Evolutionary conservation across 2,113 vertebrate genomes (phyloP).

Genomic region (Cavia porcellus): DNA sequence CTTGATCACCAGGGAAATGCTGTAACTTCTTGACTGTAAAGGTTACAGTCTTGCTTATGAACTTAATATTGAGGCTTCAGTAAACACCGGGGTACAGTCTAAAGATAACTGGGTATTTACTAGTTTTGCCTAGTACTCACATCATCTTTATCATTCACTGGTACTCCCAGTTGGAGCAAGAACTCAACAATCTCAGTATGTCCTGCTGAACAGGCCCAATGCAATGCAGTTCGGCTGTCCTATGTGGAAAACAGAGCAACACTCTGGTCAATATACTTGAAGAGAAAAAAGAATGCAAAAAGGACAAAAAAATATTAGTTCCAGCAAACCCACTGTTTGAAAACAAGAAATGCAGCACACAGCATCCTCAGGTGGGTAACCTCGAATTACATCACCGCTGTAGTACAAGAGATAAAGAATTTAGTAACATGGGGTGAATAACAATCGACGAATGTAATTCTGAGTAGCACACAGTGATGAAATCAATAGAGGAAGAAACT

Average conservation of each 20-base stretch:
- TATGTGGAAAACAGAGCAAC: constrained; percentile 76
- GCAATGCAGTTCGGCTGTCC: constrained; percentile 94
- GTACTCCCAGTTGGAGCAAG: constrained; percentile 92
- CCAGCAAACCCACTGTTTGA: constrained; percentile 6
- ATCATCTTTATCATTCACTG: constrained; percentile 95
- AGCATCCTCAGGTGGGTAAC: constrained; percentile 67
- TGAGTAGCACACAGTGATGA: background rate
- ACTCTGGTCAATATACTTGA: background rate
- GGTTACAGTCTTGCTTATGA: constrained; percentile 58
- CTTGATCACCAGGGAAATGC: background rate
- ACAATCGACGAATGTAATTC: background rate
- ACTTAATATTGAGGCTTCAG: constrained; percentile 49
- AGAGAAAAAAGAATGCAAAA: constrained; percentile 55
- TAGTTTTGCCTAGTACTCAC: constrained; percentile 87
- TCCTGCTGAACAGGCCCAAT: constrained; percentile 98
- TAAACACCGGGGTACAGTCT: constrained; percentile 66
- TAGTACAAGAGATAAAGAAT: background rate
- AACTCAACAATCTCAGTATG: constrained; percentile 93
- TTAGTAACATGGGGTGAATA: constrained; percentile 19
- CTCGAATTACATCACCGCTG: background rate
- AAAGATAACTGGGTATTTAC: constrained; percentile 77
- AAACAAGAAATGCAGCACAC: constrained; percentile 67
- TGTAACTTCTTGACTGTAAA: constrained; percentile 51
- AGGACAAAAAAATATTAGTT: constrained; percentile 7
- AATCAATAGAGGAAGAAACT: constrained; percentile 42